Base-by-base conservation (phyloP, 2,888 invertebrate genomes). In the Eledone cirrhosa region DNA sequence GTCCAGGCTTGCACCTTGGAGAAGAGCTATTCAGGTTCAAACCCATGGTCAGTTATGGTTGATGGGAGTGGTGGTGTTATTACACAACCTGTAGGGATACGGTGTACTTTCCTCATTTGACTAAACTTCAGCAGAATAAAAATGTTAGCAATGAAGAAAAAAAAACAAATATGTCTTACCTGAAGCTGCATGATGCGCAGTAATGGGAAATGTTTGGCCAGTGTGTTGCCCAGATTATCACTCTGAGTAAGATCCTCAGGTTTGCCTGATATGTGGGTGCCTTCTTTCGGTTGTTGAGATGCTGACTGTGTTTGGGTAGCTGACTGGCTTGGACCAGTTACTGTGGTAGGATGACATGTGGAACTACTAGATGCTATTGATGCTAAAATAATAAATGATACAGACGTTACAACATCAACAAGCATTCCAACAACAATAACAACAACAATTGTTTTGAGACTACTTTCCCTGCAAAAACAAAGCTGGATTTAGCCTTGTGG, bases 101-200 rank as follows among this genome's bases (percentile, higher is more conserved):
- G n/a, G n/a, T n/a, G n/a, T 41, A 41, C 41, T 41, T 5, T 41
- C 41, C 41, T 41, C 11, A 5, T 41, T 41, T 11, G 11, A 1
- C 41, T 11, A 41, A 41, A 41, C 41, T 8, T 41, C 11, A 41
- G n/a, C n/a, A n/a, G n/a, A n/a, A n/a, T n/a, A n/a, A n/a, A n/a
- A n/a, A n/a, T n/a, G n/a, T n/a, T n/a, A n/a, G n/a, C n/a, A n/a
- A n/a, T n/a, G n/a, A n/a, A n/a, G n/a, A n/a, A n/a, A n/a, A 41
- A 41, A 41, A 41, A 5, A 41, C 41, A 11, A 41, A 41, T 41
- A 41, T 41, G 8, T 41, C 41, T 11, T 63, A 88, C 89, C 88
- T 90, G 89, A 5, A 90, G 82, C 77, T 89, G 86, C 48, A 88
- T 79, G 76, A 87, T 84, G 74, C 87, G 84, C 27, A 89, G 77